Base-by-base conservation (phyloP, 2,888 invertebrate genomes). In the Yponomeuta malinellus region DNA sequence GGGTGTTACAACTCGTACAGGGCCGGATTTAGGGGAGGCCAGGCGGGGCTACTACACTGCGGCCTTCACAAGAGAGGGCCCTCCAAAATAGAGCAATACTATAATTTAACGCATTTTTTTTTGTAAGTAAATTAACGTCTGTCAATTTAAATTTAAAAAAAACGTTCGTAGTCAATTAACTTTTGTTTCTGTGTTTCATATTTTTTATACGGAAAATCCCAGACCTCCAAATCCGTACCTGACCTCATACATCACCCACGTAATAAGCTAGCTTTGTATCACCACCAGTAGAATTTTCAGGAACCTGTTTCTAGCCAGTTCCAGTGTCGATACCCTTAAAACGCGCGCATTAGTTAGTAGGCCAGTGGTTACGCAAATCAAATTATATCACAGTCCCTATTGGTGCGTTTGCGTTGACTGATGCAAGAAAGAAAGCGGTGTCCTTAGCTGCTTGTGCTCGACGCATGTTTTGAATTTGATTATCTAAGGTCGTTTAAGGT, bases 401-500 rank as follows among this genome's bases (percentile, higher is more conserved):
- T 78, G 80, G 78, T 10, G 29, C 64, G 29, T 75, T 72, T 10
- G 29, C 64, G 29, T 75, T 72, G 71, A 75, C 79, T 85, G 85
- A 85, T 79, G 87, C 84, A 89, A 89, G 77, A 85, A 88, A 87
- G 89, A 90, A 89, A 89, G 88, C 81, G 79, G 75, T 81, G 86
- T 87, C 89, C 90, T 88, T 89, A 87, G 81, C 84, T 82, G 83
- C 78, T 73, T 71, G 59, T 82, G 83, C 78, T 73, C 71, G 59
- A 79, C 74, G 79, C 85, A 82, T 84, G 85, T 78, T 74, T 73
- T 70, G 88, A 81, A 84, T 59, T 80, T 83, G 78, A 82, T 68
- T 86, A 23, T 1, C 23, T 23, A 81, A 83, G 81, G 81, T 78
- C 77, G 75, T 23, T 5, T 31, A 29, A 12, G 52, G 52, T 12